Percentiles rank a stretch among this genome's conserved stretches.
Evolutionary conservation across 2,888 invertebrate species (phyloP).

Genomic region (Cryptocephalus moraei): DNA sequence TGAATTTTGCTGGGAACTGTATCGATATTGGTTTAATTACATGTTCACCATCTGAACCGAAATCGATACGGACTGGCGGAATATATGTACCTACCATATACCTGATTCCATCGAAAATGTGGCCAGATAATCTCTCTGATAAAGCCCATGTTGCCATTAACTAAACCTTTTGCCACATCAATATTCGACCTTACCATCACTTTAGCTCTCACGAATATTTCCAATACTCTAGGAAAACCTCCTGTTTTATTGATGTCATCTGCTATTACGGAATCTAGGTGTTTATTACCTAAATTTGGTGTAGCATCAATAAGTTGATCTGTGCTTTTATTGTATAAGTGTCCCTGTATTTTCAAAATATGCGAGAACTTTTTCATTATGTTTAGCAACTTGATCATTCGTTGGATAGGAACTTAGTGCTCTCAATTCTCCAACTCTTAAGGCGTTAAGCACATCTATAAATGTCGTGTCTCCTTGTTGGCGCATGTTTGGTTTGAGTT

Average conservation of each 20-base stretch:
- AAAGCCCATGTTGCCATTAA: slow-evolving; percentile 17
- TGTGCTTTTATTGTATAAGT: too few species aligned
- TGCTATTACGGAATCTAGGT: slow-evolving; percentile 7
- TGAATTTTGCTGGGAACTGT: slow-evolving; percentile 2
- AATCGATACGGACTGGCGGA: slow-evolving; percentile 5
- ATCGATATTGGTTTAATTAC: slow-evolving; percentile 1
- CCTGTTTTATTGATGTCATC: slow-evolving; percentile 12
- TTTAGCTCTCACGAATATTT: slow-evolving; percentile 16
- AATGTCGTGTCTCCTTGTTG: slow-evolving; percentile 6
- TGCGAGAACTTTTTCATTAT: slow-evolving; percentile 2
- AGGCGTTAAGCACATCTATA: slow-evolving; percentile 6
- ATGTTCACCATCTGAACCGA: slow-evolving; percentile 1
- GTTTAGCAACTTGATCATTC: slow-evolving; percentile 4
- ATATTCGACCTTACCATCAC: slow-evolving; percentile 19
- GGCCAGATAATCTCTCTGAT: slow-evolving; percentile 15
- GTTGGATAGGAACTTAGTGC: slow-evolving; percentile 1
- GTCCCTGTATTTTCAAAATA: slow-evolving; percentile 2
- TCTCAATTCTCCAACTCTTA: slow-evolving; percentile 5
- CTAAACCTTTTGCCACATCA: slow-evolving; percentile 12
- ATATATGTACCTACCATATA: slow-evolving; percentile 4
- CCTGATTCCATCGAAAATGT: slow-evolving; percentile 2
- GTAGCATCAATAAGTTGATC: slow-evolving; percentile 4
- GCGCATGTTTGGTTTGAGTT: slow-evolving; percentile 6
- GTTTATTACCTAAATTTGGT: slow-evolving; percentile 2
- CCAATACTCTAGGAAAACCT: slow-evolving; percentile 11